Evolutionary conservation across 1,140 invertebrate genomes (phyloP).

Genomic region (Conus ventricosus): DNA sequence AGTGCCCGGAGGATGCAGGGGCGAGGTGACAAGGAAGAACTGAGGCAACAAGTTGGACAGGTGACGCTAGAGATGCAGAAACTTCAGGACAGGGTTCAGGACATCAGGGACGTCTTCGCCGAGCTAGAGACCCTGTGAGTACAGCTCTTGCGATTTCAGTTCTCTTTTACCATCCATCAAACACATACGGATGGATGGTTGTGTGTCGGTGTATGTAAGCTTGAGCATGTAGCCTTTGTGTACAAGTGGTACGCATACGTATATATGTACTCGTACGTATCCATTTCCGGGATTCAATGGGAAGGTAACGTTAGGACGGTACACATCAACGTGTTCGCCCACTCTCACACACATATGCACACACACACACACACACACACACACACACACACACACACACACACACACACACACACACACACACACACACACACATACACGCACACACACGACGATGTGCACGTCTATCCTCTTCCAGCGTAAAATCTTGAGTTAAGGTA

Average conservation of each 20-base stretch:
- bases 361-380: too few relatives aligned
- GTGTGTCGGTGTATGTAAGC: not conserved
- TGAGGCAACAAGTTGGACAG: conserved; percentile 1
- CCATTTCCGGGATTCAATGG: too few relatives aligned
- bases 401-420: too few relatives aligned
- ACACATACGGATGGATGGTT: not conserved
- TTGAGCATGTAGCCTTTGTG: not conserved
- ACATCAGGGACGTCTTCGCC: conserved; percentile 16
- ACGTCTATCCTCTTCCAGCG: too few relatives aligned
- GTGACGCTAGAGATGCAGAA: conserved; percentile 9
- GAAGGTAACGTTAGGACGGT: too few relatives aligned
- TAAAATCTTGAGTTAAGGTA: not conserved
- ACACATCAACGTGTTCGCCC: too few relatives aligned
- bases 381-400: too few relatives aligned
- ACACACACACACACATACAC: too few relatives aligned
- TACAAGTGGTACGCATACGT: too few relatives aligned
- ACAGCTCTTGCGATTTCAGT: not conserved
- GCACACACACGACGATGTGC: too few relatives aligned
- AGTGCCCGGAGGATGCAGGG: conserved; percentile 5
- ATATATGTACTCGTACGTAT: too few relatives aligned
- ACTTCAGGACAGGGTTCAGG: conserved; percentile 6
- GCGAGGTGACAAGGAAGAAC: not conserved
- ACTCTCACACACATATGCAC: too few relatives aligned
- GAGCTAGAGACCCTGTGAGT: not conserved
- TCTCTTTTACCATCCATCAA: not conserved